Conservation (phyloP, 2,888 invertebrate genomes). For the Leptopterna dolabrata region DNA sequence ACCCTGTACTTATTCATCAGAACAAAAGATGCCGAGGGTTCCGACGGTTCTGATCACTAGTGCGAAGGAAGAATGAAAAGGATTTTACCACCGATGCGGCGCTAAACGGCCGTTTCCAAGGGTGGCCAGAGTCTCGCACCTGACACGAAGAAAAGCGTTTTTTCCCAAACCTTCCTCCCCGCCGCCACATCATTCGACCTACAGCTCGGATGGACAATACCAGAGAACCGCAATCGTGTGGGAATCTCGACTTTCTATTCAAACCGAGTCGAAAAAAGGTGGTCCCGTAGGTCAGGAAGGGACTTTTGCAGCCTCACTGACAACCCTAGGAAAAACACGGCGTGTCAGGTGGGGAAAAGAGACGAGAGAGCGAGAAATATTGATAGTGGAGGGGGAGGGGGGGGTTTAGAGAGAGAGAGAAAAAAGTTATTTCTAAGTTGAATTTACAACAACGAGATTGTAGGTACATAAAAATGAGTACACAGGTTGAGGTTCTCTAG, state of each 20-base stretch:
- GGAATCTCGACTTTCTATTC: slow-evolving; percentile 39
- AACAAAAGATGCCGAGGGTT: not conserved
- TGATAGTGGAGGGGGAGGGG: too few relatives aligned
- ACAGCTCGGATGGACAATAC: slow-evolving; percentile 34
- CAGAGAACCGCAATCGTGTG: slow-evolving; percentile 51
- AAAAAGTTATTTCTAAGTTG: too few relatives aligned
- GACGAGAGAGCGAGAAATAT: not conserved
- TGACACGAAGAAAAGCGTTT: slow-evolving; percentile 35
- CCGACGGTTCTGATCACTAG: slow-evolving; percentile 25
- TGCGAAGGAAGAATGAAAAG: slow-evolving; percentile 44
- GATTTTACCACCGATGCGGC: slow-evolving; percentile 42
- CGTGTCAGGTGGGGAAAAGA: not conserved
- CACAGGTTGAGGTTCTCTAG: too few relatives aligned
- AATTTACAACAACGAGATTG: too few relatives aligned
- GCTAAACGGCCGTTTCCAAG: slow-evolving; percentile 38
- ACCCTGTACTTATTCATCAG: not conserved
- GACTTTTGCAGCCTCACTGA: not conserved
- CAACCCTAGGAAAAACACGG: not conserved
- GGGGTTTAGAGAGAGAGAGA: too few relatives aligned
- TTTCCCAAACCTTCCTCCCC: not conserved
- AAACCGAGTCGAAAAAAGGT: not conserved
- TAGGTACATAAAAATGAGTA: too few relatives aligned
- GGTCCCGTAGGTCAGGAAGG: not conserved
- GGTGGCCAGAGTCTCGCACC: slow-evolving; percentile 16
- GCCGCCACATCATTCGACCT: not conserved